Percentiles rank a stretch among this genome's conserved stretches.
Evolutionary conservation across 1,140 invertebrate genomes (phyloP).

Genomic region (Cephus cinctus): DNA sequence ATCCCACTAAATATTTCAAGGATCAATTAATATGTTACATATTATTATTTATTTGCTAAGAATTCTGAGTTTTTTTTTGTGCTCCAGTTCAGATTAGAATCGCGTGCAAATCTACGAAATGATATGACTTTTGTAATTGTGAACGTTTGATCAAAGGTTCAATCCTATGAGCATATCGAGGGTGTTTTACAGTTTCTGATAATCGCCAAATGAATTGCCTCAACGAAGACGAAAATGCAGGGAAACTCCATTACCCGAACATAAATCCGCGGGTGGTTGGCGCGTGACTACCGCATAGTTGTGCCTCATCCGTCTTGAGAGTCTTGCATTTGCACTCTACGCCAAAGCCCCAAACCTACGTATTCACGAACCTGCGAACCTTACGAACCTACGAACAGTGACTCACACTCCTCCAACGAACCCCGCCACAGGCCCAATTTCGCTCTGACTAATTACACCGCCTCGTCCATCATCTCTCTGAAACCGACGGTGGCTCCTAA

Average conservation of each 20-base stretch:
- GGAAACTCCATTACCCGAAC: slow-evolving; percentile 26
- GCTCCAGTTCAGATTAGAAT: too few relatives aligned
- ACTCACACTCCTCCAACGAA: not conserved
- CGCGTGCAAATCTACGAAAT: too few relatives aligned
- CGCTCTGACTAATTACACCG: slow-evolving; percentile 24
- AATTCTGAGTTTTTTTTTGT: too few relatives aligned
- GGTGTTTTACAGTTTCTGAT: not conserved
- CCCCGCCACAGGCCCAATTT: slow-evolving; percentile 16
- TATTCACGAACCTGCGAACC: too few relatives aligned
- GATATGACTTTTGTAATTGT: too few relatives aligned
- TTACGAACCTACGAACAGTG: not conserved
- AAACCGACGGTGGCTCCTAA: slow-evolving; percentile 6
- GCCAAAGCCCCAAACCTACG: not conserved
- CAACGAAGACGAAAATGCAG: not conserved
- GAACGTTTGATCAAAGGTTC: too few relatives aligned
- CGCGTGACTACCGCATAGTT: slow-evolving; percentile 31
- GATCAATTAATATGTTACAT: too few relatives aligned
- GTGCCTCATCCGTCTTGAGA: slow-evolving; percentile 24
- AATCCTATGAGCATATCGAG: not conserved
- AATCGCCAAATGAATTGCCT: slow-evolving; percentile 3
- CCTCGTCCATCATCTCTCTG: slow-evolving; percentile 18
- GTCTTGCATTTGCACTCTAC: slow-evolving; percentile 4
- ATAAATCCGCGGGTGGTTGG: slow-evolving; percentile 29
- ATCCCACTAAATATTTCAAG: too few relatives aligned
- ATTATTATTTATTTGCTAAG: too few relatives aligned